Conservation (phyloP, 1,140 invertebrate species). For the Pemphigus obesinymphae region DNA sequence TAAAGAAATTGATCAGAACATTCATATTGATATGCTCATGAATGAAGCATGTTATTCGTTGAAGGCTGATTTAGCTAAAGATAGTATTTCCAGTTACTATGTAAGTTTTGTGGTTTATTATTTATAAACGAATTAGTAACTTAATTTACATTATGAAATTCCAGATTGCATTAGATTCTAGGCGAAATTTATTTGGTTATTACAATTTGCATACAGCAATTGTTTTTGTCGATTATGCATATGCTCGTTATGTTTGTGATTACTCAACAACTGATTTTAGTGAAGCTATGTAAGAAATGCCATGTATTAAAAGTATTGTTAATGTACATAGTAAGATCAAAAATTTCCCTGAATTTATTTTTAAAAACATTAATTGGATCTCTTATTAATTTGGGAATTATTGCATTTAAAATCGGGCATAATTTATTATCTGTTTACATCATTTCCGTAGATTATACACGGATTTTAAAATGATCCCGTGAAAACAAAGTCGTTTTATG, state of each 20-base stretch:
- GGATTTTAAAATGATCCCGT: no score
- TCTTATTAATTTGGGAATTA: no score
- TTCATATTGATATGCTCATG: conserved; percentile 18
- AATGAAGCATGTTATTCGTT: conserved; percentile 19
- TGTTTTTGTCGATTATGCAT: conserved; percentile 84
- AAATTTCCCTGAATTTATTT: no score
- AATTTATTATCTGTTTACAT: no score
- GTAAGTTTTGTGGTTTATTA: not conserved
- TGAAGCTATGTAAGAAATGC: conserved; percentile 59
- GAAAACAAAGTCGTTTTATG: no score
- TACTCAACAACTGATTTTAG: conserved; percentile 82
- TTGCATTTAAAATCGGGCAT: no score
- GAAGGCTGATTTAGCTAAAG: conserved; percentile 30
- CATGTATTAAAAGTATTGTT: no score
- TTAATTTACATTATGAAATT: conserved; percentile 34
- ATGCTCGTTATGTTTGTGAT: conserved; percentile 85
- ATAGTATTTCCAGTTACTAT: conserved; percentile 29
- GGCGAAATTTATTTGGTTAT: conserved; percentile 72
- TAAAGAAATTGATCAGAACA: not conserved
- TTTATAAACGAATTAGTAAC: not conserved
- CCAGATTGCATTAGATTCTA: conserved; percentile 69
- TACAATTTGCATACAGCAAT: conserved; percentile 81
- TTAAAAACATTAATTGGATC: no score
- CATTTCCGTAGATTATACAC: no score
- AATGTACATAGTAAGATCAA: no score